Evolutionary conservation across 2,888 invertebrate genomes (phyloP), one percentile per base, ranked within the genome.

Genomic region (Epinotia bilunana): DNA sequence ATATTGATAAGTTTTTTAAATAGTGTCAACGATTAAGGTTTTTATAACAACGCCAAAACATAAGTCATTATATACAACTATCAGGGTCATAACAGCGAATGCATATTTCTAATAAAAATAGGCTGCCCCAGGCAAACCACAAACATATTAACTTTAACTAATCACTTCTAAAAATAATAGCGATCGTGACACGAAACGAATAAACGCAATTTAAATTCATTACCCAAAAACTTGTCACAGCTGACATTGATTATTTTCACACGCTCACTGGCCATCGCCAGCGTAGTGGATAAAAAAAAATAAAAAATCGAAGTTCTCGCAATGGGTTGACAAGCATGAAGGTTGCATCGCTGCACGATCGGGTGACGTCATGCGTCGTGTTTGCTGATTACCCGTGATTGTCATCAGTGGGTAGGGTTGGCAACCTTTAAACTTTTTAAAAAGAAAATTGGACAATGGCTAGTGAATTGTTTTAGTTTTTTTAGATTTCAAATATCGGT

Each of bases 371-470:
- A 91, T 80, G 81, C 77, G 79, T 83, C 82, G 81, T 90, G 87
- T 90, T 91, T 90, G 86, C 87, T 90, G 87, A 90, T 91, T 90
- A 87, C 87, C 83, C 83, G 80, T 84, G 84, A 88, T 87, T 89
- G 89, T 89, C 89, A 86, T 88, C 88, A 84, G 80, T 62, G 73
- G 28, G n/a, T 84, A 90, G 88, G 90, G 90, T 80, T 90, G 87
- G 53, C 83, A 81, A 43, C 20, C 23, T 23, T 28, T 58, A 20
- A 60, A n/a, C 39, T 39, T 39, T 39, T 39, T 39, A 7, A 5
- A n/a, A 53, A 53, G 1, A 16, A 49, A 4, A 1, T 49, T 49
- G 6, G 49, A 16, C 3, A 16, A 12, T 16, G 16, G 5, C 16
- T 16, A 13, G 49, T 49, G 9, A 39, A 7, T 33, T 33, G 39